Evolutionary conservation across 2,113 vertebrate genomes (phyloP).

Genomic region (Riparia riparia): DNA sequence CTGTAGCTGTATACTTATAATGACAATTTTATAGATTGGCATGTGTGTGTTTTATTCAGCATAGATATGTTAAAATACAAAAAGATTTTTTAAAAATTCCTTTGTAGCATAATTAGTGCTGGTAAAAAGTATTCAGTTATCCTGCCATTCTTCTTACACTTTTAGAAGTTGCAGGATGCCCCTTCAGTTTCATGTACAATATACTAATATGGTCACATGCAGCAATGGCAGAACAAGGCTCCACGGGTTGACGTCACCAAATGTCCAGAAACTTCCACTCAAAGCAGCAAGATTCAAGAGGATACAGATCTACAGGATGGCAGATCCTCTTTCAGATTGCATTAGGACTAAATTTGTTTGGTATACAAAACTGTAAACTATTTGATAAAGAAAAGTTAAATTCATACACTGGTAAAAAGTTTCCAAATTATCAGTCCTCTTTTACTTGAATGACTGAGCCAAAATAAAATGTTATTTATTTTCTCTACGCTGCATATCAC

Average conservation of each 20-base stretch:
- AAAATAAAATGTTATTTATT: conserved; percentile 26
- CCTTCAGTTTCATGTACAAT: neutral
- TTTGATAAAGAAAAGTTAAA: neutral
- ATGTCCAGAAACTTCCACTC: neutral
- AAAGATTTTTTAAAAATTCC: neutral
- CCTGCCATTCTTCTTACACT: neutral
- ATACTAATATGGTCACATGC: neutral
- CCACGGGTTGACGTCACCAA: neutral
- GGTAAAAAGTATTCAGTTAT: neutral
- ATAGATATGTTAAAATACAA: neutral
- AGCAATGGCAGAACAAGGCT: neutral
- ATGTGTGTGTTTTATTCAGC: neutral
- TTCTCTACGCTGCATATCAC: neutral
- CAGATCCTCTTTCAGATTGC: neutral
- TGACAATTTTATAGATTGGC: neutral
- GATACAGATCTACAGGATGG: neutral
- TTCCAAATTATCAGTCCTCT: neutral
- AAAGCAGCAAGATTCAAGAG: neutral
- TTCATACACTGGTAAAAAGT: neutral
- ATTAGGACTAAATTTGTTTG: neutral
- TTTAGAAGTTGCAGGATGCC: neutral
- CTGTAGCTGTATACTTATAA: neutral
- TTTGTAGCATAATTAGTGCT: neutral
- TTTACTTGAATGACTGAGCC: neutral
- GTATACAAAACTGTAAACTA: neutral